Evolutionary conservation across 35 echinoderm and acorn worm genomes (phyloP).

Genomic region (Apostichopus parvimensis): DNA sequence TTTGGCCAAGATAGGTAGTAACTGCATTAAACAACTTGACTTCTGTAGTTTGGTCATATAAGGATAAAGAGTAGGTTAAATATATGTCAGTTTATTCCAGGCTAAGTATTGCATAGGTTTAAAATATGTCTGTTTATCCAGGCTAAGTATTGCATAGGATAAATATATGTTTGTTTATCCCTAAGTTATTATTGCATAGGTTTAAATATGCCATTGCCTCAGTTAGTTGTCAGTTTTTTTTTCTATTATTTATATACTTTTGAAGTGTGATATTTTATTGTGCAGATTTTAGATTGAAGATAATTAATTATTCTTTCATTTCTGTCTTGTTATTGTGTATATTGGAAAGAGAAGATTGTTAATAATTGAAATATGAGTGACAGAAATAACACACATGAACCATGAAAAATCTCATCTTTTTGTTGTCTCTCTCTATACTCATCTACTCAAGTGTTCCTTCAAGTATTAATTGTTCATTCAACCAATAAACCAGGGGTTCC

Average conservation of each 20-base stretch:
- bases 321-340: slow-evolving; percentile 54
- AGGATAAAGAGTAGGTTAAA: too few relatives aligned
- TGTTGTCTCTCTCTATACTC: too few relatives aligned
- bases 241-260: slow-evolving; percentile 41
- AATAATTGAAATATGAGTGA: slow-evolving; percentile 59
- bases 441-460: too few relatives aligned
- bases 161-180: too few relatives aligned
- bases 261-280: slow-evolving; percentile 59
- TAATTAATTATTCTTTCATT: slow-evolving; percentile 16
- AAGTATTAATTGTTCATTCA: too few relatives aligned
- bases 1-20: too few relatives aligned
- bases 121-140: neutral
- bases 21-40: too few relatives aligned
- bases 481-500: too few relatives aligned
- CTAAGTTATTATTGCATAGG: neutral
- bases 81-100: too few relatives aligned
- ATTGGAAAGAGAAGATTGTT: slow-evolving; percentile 50
- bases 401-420: too few relatives aligned
- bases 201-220: neutral
- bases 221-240: neutral
- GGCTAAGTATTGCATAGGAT: neutral
- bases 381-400: slow-evolving; percentile 8
- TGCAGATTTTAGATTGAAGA: slow-evolving; percentile 50
- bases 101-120: too few relatives aligned
- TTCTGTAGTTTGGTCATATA: too few relatives aligned